Base-by-base conservation (phyloP, 2,797 vertebrate species). In the Cygnus olor region DNA sequence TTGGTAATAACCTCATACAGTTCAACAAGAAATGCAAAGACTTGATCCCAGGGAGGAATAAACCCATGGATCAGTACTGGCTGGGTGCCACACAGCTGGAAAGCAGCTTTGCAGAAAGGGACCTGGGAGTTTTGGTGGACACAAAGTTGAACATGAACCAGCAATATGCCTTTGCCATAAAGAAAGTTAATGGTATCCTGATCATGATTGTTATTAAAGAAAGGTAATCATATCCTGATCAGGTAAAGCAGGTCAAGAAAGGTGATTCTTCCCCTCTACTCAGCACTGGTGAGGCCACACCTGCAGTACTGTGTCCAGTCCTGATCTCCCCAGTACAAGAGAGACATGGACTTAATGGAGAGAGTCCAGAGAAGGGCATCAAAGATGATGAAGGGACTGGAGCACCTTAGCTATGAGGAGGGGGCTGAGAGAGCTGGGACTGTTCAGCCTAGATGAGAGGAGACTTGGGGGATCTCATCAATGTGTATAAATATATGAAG, bases 141-240 rank as follows among this genome's bases (percentile, higher is more conserved):
- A 53, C 1, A 14, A 63, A 53, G 20, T 9, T 63, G 53, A 93
- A 25, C 11, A 6, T 13, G 3, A 88, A 8, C 16, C 45, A 36
- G 6, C 34, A n/a, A 4, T 9, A 19, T 3, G 4, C 5, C 3
- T 14, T 63, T 78, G 10, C 6, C 11, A 45, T 11, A 56, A 69
- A 72, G 27, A 86, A 63, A 9, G 5, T 1, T 15, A 21, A 64
- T 8, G 0, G 4, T 49, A 15, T 15, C 5, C 3, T 34, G 14
- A n/a, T 10, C 47, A 24, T 24, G 47, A 24, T 20, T 45, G 44
- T 45, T 45, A 45, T 45, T 13, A 60, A 68, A 72, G 24, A 88
- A 61, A 10, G 4, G 1, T 15, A 20, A 68, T 7, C 0, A 4
- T 49, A 14, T 13, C 5, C 18, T 56, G 12, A 72, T 32, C 56